A percentile compares a stretch with the other conserved stretches of the same genome.
These are phyloP conservation scores for Heliconius cydno DNA, from an alignment of 2,888 invertebrate species.

Conservation along the genomic window DNA sequence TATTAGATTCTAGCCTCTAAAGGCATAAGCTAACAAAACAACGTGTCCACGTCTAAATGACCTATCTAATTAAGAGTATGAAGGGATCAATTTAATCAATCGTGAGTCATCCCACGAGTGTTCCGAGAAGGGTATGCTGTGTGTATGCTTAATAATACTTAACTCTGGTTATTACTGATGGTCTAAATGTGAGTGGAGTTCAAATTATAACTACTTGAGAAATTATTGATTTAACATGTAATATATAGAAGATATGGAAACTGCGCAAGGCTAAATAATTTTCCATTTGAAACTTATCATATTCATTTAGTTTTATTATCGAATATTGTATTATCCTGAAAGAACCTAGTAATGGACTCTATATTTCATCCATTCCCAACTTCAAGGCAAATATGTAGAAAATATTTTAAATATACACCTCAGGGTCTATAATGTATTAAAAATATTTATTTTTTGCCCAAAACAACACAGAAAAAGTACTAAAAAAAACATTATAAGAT, in stretches of 20 bases:
- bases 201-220: neutral
- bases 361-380: no score
- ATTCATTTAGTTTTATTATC: no score
- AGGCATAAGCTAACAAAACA: neutral
- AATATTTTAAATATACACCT: no score
- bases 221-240: neutral
- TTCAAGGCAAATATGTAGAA: no score
- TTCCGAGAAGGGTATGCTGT: constrained; percentile 11
- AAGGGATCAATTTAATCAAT: constrained; percentile 34
- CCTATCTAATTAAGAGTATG: constrained; percentile 32
- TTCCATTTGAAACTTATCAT: no score
- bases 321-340: no score
- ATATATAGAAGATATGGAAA: neutral
- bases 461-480: no score
- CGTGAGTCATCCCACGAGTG: constrained; percentile 23
- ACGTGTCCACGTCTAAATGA: constrained; percentile 27
- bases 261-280: no score
- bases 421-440: no score
- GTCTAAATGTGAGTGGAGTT: neutral
- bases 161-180: neutral
- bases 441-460: no score
- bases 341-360: no score
- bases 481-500: no score
- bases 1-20: neutral
- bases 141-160: constrained; percentile 1